Conservation (phyloP, 2,797 vertebrate genomes). For the Ceyx erithaca region DNA sequence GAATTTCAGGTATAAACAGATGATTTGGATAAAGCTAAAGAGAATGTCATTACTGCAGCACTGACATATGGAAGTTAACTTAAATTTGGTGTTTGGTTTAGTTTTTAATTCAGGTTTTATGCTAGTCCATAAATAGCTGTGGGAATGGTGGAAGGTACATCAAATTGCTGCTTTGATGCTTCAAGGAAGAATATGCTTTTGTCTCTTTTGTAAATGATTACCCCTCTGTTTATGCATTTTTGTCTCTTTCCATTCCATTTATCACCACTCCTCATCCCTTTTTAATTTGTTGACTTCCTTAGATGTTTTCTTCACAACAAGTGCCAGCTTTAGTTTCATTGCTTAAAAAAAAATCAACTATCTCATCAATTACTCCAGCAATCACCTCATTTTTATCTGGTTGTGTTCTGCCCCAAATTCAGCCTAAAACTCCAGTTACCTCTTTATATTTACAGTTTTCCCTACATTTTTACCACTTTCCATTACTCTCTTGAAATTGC, state of each 20-base stretch:
- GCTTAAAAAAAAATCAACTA: neutral
- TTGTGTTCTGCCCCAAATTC: neutral
- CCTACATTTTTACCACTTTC: neutral
- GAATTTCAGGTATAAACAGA: neutral
- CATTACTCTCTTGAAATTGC: neutral
- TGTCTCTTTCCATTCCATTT: neutral
- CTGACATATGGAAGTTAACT: neutral
- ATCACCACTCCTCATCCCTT: neutral
- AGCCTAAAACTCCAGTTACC: neutral
- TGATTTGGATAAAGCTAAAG: neutral
- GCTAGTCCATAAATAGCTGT: neutral
- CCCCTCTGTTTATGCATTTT: neutral
- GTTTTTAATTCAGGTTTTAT: neutral
- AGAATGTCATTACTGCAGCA: neutral
- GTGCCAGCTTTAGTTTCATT: neutral
- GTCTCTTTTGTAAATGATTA: neutral
- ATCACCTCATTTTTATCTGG: neutral
- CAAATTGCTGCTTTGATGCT: neutral
- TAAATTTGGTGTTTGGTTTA: neutral
- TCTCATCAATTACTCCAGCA: neutral
- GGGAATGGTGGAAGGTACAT: neutral
- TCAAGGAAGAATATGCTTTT: neutral
- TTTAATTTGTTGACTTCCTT: neutral
- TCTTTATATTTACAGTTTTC: neutral
- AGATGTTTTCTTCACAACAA: neutral